Evolutionary conservation across 2,797 vertebrate species (phyloP), one percentile per base, ranked within the genome.

Genomic region (Hydrolagus colliei): DNA sequence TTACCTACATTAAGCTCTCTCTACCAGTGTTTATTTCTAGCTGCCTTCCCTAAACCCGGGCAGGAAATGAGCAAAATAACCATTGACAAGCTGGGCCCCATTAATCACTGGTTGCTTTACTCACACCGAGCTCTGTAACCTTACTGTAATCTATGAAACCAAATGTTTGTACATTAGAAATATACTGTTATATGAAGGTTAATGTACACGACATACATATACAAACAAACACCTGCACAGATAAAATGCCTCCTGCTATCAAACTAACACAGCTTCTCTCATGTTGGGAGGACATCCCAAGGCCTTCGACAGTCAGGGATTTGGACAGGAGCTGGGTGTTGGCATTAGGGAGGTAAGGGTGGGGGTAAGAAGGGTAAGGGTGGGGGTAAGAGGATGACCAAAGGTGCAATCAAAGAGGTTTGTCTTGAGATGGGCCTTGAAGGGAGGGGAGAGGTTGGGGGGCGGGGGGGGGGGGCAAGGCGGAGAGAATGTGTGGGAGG

Each of bases 81-180:
- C 10, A 32, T 32, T 63, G 20, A 11, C 77, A 14, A 61, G 4
- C 9, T 32, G 27, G 22, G 6, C 22, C 27, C 6, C 2, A 63
- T 80, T 9, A 1, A 76, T 52, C 59, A 52, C 18, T 74, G 16
- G 11, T 7, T 27, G 27, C 5, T 20, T 41, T 80, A 35, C 79
- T 82, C 16, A 0, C 8, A 67, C 35, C n/a, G n/a, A 63, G 77
- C n/a, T 22, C 61, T 27, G 27, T 59, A 79, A 22, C 61, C 68
- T 68, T 22, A 67, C 27, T 27, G 16, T 67, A 32, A 67, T 82
- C 78, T 82, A 61, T 22, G 41, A 76, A 76, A 41, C 74, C 35
- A 59, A 76, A 76, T 20, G n/a, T 61, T 63, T 77, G 75, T 79
- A 27, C 27, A 27, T 82, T 67, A 63, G 68, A 35, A 67, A 82